Evolutionary conservation across 2,797 vertebrate species (phyloP).

Genomic region (Octomys mimax): DNA sequence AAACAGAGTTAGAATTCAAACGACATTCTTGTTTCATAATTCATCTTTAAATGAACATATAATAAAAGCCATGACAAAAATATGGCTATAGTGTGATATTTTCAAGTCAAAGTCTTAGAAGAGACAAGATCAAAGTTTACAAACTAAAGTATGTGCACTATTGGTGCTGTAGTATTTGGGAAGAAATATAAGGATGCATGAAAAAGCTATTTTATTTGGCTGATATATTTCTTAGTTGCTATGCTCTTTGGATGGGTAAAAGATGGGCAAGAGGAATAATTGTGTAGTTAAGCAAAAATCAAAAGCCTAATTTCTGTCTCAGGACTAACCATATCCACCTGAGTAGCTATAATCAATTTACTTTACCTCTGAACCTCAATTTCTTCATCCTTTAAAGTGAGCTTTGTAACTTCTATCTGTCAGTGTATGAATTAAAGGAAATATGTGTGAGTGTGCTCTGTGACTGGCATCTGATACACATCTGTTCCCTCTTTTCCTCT

Average conservation of each 20-base stretch:
- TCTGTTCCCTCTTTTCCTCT: not conserved
- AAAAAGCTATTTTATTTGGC: slow-evolving; percentile 59
- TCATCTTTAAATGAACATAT: slow-evolving; percentile 60
- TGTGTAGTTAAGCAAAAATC: slow-evolving; percentile 30
- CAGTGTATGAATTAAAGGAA: not conserved
- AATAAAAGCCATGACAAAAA: slow-evolving; percentile 56
- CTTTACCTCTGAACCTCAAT: slow-evolving; percentile 34
- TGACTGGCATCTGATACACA: not conserved
- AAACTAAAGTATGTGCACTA: slow-evolving; percentile 35
- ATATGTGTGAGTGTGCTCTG: not conserved
- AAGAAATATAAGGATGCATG: slow-evolving; percentile 51
- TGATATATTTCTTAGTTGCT: slow-evolving; percentile 45
- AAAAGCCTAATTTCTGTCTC: not conserved
- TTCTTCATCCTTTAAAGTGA: slow-evolving; percentile 24
- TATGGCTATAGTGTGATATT: slow-evolving; percentile 33
- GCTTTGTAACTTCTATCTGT: not conserved
- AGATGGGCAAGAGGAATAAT: not conserved
- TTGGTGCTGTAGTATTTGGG: slow-evolving; percentile 52
- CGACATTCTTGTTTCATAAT: slow-evolving; percentile 62
- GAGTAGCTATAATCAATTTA: not conserved
- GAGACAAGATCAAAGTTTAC: slow-evolving; percentile 60
- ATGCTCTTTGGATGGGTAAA: slow-evolving; percentile 44
- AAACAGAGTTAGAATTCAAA: slow-evolving; percentile 55
- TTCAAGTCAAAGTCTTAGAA: slow-evolving; percentile 20
- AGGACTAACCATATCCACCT: not conserved